Evolutionary conservation across 92 coral and sea anemone species (phyloP), one percentile per base, ranked within the genome.

Genomic region (Siderastrea radians): DNA sequence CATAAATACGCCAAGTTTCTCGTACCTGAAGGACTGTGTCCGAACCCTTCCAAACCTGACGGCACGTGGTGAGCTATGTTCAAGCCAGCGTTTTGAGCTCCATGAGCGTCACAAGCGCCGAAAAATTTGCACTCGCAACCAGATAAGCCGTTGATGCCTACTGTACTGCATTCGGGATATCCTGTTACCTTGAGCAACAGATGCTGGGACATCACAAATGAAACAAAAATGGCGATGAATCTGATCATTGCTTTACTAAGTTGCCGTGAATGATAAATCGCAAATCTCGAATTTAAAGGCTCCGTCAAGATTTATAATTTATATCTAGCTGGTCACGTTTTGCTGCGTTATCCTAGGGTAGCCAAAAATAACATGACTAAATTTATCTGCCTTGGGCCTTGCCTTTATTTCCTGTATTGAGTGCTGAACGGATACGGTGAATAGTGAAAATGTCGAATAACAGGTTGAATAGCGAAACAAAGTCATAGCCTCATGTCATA

Each of bases 21-120:
- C 44, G 4, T 44, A 67, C 11, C 45, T 12, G 19, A 61, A 61
- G 66, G 49, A 44, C 38, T 7, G 19, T 76, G 11, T 58, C 81
- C 81, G 68, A 43, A 76, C 81, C 43, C 11, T 76, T 58, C 68
- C 15, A 76, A 15, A 4, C 68, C 81, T 55, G 6, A 8, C 6
- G 81, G 81, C 68, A 76, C 14, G 81, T 76, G 81, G 10, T 76
- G 3, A 5, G 47, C 6, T 3, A 76, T 38, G 15, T 76, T 15
- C 68, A 76, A 77, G 64, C 47, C 14, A 51, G 4, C 14, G 3
- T 38, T 80, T 13, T 2, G 61, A 1, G 8, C 26, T 50, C 74
- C 74, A 19, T 80, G 61, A 49, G 49, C 63, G 62, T 80, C 84
- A 80, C 84, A 80, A 53, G 74, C 84, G 6, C 74, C 84, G 19